Conservation (phyloP, 2,888 invertebrate genomes). For the Muscina levida region DNA sequence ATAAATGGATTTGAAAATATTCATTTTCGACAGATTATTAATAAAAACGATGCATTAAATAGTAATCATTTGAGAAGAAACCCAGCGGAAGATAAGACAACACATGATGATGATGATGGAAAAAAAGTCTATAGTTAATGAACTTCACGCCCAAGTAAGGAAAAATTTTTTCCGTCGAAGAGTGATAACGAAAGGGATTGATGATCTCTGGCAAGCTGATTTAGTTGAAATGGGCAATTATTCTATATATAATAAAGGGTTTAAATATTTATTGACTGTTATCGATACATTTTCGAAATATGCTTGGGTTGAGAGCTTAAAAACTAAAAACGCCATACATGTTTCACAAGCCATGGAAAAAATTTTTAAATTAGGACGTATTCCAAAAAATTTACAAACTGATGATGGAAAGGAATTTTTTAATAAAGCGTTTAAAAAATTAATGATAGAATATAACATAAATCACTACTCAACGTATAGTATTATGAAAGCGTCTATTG, state of each 20-base stretch:
- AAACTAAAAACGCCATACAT: background rate
- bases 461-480: slow-evolving; percentile 32
- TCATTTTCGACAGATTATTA: too few species aligned
- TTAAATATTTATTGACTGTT: slow-evolving; percentile 15
- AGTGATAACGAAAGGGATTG: background rate
- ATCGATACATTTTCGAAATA: slow-evolving; percentile 46
- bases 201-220: slow-evolving; percentile 7
- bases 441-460: background rate
- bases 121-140: too few species aligned
- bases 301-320: slow-evolving; percentile 13
- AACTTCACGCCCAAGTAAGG: too few species aligned
- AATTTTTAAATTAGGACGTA: slow-evolving; percentile 34
- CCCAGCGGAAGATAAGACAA: too few species aligned
- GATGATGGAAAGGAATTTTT: slow-evolving; percentile 36
- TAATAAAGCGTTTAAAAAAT: background rate
- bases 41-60: too few species aligned
- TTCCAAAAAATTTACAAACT: slow-evolving; percentile 24
- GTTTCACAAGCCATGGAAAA: slow-evolving; percentile 40
- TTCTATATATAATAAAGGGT: slow-evolving; percentile 1
- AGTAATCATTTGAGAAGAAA: too few species aligned
- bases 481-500: slow-evolving; percentile 16
- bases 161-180: too few species aligned
- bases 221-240: slow-evolving; percentile 31
- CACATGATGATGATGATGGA: too few species aligned
- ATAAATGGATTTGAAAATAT: too few species aligned